Percentiles rank a stretch among this genome's conserved stretches.
These are phyloP conservation scores for Catharus fuscescens DNA, from an alignment of 2,113 vertebrate genomes.

Conservation along the genomic window DNA sequence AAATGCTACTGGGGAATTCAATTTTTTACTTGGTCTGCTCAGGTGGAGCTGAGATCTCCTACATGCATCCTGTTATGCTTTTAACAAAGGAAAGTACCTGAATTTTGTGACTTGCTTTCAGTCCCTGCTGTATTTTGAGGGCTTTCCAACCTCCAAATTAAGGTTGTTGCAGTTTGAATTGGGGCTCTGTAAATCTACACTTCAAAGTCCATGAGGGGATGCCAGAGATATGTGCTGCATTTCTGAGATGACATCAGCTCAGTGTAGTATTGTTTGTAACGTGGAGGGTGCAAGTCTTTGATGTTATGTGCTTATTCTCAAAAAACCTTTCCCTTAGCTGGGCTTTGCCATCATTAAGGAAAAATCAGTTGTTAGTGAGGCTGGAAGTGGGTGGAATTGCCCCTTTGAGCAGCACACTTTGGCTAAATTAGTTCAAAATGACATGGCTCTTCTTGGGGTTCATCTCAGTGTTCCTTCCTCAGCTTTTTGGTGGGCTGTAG, in stretches of 20 bases:
- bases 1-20: neutral
- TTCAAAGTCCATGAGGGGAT: neutral
- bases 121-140: neutral
- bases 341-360: neutral
- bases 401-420: neutral
- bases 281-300: neutral
- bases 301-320: neutral
- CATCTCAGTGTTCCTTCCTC: neutral
- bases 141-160: neutral
- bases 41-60: neutral
- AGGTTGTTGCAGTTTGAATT: neutral
- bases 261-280: fast-evolving
- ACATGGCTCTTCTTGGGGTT: neutral
- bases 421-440: neutral
- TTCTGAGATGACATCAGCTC: neutral
- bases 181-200: neutral
- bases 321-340: neutral
- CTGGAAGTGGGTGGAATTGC: neutral
- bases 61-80: neutral
- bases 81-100: neutral
- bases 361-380: neutral
- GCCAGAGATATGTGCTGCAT: neutral
- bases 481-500: neutral
- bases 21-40: neutral
- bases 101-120: neutral